Conservation (phyloP, 2,888 invertebrate species). For the Caenorhabditis sp. region DNA sequence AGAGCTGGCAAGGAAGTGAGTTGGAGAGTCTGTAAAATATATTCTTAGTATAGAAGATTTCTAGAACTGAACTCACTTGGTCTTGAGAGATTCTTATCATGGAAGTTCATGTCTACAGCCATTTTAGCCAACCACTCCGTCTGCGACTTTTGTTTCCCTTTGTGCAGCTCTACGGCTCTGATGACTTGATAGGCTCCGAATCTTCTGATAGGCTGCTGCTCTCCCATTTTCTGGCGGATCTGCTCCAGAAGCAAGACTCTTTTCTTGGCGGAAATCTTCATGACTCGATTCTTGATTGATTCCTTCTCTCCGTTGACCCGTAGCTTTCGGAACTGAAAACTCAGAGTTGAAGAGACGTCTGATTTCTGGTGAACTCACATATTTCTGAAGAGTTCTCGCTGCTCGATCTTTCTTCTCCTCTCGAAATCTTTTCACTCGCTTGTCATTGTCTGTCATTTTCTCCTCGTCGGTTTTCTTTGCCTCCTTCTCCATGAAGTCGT, state of each 20-base stretch:
- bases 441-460: slow-evolving; percentile 56
- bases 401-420: slow-evolving; percentile 51
- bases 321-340: slow-evolving; percentile 48
- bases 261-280: slow-evolving; percentile 30
- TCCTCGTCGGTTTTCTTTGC: slow-evolving; percentile 48
- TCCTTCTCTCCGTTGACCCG: slow-evolving; percentile 25
- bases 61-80: slow-evolving; percentile 36
- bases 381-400: slow-evolving; percentile 57
- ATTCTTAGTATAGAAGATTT: neutral
- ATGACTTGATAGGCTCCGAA: slow-evolving; percentile 50
- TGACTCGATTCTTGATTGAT: slow-evolving; percentile 15
- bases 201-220: slow-evolving; percentile 42
- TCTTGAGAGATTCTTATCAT: slow-evolving; percentile 53
- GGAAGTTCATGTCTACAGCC: slow-evolving; percentile 45
- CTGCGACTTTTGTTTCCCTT: slow-evolving; percentile 35
- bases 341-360: neutral
- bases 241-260: slow-evolving; percentile 44
- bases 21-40: slow-evolving; percentile 44
- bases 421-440: slow-evolving; percentile 12
- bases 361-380: slow-evolving; percentile 32
- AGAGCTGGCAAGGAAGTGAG: slow-evolving; percentile 29
- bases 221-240: slow-evolving; percentile 52
- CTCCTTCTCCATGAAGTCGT: slow-evolving; percentile 56
- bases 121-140: slow-evolving; percentile 38
- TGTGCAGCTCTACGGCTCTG: slow-evolving; percentile 39